Percentiles rank a stretch among this genome's conserved stretches.
phyloP scores from a whole-genome alignment of 2,888 invertebrate species.

The Microctonus hyperodae region DNA sequence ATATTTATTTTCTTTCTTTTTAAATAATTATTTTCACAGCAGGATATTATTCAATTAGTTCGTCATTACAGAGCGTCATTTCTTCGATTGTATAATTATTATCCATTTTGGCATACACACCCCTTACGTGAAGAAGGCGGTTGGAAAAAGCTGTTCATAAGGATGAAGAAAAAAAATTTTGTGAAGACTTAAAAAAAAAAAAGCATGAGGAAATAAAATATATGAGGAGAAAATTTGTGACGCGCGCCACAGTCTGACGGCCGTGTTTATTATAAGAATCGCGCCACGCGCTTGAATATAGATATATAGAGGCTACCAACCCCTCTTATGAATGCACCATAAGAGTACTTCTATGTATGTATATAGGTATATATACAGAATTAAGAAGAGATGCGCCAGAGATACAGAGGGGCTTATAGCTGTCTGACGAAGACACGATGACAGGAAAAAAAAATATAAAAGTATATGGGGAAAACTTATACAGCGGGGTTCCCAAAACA shows the following conservation, averaged over 20 bases:
- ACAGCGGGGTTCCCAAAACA: conserved; percentile 9
- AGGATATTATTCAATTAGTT: too few species aligned
- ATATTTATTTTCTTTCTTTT: too few species aligned
- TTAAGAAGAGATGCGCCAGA: background rate
- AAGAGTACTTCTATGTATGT: conserved; percentile 31
- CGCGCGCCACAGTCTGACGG: conserved; percentile 31
- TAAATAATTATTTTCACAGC: too few species aligned
- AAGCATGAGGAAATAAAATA: background rate
- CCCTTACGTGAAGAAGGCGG: background rate
- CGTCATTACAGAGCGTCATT: too few species aligned
- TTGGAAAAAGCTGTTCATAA: background rate
- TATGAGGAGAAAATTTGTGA: background rate
- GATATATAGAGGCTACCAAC: conserved; percentile 16
- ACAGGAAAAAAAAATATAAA: conserved; percentile 12
- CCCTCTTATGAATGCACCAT: conserved; percentile 37
- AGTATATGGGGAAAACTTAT: background rate
- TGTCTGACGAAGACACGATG: conserved; percentile 26
- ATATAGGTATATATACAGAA: too few species aligned
- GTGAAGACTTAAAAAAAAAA: background rate
- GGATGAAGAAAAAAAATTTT: background rate
- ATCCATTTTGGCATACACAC: too few species aligned
- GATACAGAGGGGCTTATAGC: background rate
- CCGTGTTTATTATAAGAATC: conserved; percentile 33
- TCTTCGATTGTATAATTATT: too few species aligned
- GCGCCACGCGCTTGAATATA: conserved; percentile 18